Evolutionary conservation across 2,113 vertebrate species (phyloP), one percentile per base, ranked within the genome.

Genomic region (Murina feae): DNA sequence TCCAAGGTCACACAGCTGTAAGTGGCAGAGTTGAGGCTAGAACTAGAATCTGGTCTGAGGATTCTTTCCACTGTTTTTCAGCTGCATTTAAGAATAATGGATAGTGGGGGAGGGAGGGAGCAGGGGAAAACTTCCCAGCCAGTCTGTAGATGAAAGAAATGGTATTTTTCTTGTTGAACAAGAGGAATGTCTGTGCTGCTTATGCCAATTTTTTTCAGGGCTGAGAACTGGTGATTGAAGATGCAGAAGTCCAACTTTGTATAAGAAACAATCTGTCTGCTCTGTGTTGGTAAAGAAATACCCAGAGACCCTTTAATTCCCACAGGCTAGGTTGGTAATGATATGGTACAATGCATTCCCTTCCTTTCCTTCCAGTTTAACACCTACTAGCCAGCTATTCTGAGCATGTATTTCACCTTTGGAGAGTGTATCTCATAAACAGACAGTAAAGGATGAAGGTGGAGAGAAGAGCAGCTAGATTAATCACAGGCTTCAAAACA

Each of bases 331-430:
- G 37, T 95, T 5, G 0, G 39, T 95, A 95, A 92, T 91, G 91
- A 96, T 72, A 93, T 68, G 79, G 66, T 84, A 47, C 51, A 87
- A 37, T 95, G 80, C 44, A 42, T 93, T 81, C 28, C 44, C 25
- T 88, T 91, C 39, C 53, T 23, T 60, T 93, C 65, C 74, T 92
- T 89, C 65, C 66, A 95, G 47, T 25, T 49, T 86, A 69, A 84
- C 69, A 89, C 94, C 86, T 93, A 89, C 71, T 89, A 96, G 65
- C 58, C 80, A 96, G 65, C 66, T 91, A 97, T 96, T 93, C 95
- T 60, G 76, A 96, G 51, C 95, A 93, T 95, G 76, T 78, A 95
- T 89, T 94, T 97, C 93, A 95, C 91, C 94, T 95, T 96, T 96
- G 76, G 89, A 93, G 87, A 89, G 30, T 79, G 23, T 69, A 90